Percentiles rank a stretch among this genome's conserved stretches.
These are phyloP conservation scores for Zaprionus davidi DNA, from an alignment of 1,140 invertebrate genomes.

Conservation along the genomic window DNA sequence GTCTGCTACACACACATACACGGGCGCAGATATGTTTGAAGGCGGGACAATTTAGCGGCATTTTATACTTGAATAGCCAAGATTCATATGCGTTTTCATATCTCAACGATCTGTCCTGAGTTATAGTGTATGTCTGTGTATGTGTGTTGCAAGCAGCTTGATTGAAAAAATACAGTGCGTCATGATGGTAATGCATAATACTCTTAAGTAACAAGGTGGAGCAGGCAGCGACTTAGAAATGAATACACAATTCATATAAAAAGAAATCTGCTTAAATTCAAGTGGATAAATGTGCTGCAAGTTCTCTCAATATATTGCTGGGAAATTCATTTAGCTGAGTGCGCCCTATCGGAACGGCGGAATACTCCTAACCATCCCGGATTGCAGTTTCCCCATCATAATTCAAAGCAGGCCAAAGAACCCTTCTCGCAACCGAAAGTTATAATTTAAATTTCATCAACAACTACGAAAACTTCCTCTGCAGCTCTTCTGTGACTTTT, in stretches of 20 bases:
- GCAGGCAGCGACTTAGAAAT: background rate
- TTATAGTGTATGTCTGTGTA: background rate
- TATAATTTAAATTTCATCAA: constrained; percentile 73
- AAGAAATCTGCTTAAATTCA: background rate
- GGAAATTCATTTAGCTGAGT: background rate
- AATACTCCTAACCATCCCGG: background rate
- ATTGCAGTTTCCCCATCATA: background rate
- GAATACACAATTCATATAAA: background rate
- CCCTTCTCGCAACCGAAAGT: constrained; percentile 47
- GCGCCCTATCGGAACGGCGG: background rate
- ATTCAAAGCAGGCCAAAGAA: constrained; percentile 19
- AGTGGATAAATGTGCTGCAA: background rate
- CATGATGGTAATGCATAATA: background rate
- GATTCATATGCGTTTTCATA: constrained; percentile 52
- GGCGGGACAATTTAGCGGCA: constrained; percentile 42
- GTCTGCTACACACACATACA: constrained; percentile 27
- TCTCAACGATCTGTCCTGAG: constrained; percentile 24
- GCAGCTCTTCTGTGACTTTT: constrained; percentile 53
- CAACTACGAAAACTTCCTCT: constrained; percentile 54
- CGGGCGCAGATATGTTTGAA: constrained; percentile 10
- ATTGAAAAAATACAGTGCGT: constrained; percentile 39
- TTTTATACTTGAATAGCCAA: constrained; percentile 52
- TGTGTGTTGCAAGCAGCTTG: background rate
- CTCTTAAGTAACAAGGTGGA: constrained; percentile 15
- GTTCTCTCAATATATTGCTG: background rate